Conservation (phyloP, 2,113 vertebrate genomes). For the Mesocricetus auratus region DNA sequence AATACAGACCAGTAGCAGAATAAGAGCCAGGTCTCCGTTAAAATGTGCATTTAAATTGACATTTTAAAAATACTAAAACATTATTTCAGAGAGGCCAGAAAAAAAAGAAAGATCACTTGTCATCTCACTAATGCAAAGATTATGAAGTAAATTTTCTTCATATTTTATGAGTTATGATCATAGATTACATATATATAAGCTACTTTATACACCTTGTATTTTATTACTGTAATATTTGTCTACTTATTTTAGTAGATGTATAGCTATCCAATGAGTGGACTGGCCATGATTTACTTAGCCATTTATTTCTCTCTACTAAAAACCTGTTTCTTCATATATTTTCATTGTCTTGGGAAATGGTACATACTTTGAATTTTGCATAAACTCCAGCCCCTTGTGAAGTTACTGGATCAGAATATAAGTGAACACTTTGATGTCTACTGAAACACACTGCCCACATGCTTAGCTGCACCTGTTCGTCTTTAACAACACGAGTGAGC, state of each 20-base stretch:
- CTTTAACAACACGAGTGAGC: background rate
- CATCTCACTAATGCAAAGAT: background rate
- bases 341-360: background rate
- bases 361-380: conserved; percentile 23
- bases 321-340: background rate
- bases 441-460: background rate
- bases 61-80: background rate
- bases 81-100: conserved; percentile 6
- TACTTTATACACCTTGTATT: background rate
- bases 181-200: background rate
- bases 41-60: conserved; percentile 35
- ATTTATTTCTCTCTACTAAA: conserved; percentile 15
- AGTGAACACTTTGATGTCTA: background rate
- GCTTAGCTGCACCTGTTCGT: background rate
- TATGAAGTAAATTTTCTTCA: background rate
- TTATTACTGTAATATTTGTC: background rate
- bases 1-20: background rate
- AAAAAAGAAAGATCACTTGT: background rate
- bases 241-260: background rate
- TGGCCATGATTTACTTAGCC: background rate
- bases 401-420: background rate
- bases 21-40: conserved; percentile 20
- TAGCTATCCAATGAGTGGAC: background rate
- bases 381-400: background rate
- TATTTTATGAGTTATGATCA: conserved; percentile 6